Conservation (phyloP, 2,888 invertebrate genomes). For the Tubulanus polymorphus region DNA sequence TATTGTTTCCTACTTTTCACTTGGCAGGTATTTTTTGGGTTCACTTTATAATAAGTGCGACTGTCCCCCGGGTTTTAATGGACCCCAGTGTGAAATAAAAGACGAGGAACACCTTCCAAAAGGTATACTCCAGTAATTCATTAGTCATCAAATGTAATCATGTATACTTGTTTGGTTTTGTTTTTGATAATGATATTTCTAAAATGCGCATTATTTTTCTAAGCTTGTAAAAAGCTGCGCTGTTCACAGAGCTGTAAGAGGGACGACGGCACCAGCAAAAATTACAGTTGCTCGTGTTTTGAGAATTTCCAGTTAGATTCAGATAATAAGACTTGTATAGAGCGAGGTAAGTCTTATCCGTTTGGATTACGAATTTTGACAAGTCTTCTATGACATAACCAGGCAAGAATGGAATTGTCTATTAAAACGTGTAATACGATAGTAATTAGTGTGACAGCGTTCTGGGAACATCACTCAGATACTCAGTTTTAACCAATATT, state of each 20-base stretch:
- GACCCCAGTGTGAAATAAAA: slow-evolving; percentile 26
- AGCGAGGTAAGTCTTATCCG: slow-evolving; percentile 30
- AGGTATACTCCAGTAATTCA: slow-evolving; percentile 15
- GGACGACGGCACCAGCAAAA: slow-evolving; percentile 11
- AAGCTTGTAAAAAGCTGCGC: slow-evolving; percentile 21
- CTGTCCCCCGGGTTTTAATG: slow-evolving; percentile 30
- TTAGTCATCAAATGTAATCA: too few relatives aligned
- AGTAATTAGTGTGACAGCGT: too few relatives aligned
- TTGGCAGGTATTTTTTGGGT: slow-evolving; percentile 37
- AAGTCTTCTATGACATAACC: too few relatives aligned
- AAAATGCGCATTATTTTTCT: too few relatives aligned
- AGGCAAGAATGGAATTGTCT: too few relatives aligned
- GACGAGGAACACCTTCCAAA: slow-evolving; percentile 10
- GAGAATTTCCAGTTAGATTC: slow-evolving; percentile 27
- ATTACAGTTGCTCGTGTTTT: slow-evolving; percentile 25
- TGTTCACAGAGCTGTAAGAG: slow-evolving; percentile 26
- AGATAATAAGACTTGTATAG: slow-evolving; percentile 30
- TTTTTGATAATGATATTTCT: too few relatives aligned
- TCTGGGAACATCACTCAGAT: too few relatives aligned
- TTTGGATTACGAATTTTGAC: too few relatives aligned
- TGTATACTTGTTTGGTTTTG: too few relatives aligned
- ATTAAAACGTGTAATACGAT: too few relatives aligned
- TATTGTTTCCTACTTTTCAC: too few relatives aligned
- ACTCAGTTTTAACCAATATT: too few relatives aligned
- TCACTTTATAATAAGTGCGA: slow-evolving; percentile 37